Evolutionary conservation across 2,888 invertebrate genomes (phyloP).

Genomic region (Bugula neritina): DNA sequence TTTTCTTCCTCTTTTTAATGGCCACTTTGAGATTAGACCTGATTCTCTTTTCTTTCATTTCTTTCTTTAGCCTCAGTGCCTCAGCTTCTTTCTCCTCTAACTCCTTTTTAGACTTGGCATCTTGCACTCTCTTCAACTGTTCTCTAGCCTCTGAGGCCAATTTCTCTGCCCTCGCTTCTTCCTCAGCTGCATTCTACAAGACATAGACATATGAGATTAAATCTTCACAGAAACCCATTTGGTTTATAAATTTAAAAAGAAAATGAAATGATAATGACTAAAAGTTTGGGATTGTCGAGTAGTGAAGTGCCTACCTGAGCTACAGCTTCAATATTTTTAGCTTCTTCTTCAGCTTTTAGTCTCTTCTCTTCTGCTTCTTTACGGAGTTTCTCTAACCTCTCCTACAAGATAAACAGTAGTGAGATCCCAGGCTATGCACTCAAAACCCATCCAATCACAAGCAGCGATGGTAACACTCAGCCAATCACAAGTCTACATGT

Average conservation of each 20-base stretch:
- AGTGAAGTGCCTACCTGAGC: constrained; percentile 30
- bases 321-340: constrained; percentile 30
- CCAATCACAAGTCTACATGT: too few relatives aligned
- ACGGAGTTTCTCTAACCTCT: constrained; percentile 17
- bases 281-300: too few relatives aligned
- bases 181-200: constrained; percentile 29
- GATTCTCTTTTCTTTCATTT: constrained; percentile 38
- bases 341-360: constrained; percentile 30
- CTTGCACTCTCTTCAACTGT: constrained; percentile 34
- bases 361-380: constrained; percentile 31
- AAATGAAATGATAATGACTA: too few relatives aligned
- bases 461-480: neutral
- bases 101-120: constrained; percentile 37
- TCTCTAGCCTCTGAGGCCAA: constrained; percentile 31
- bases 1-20: constrained; percentile 42
- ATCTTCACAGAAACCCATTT: neutral
- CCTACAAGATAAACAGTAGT: constrained; percentile 17
- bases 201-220: neutral
- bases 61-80: constrained; percentile 30
- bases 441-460: too few relatives aligned
- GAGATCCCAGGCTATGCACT: too few relatives aligned
- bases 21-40: constrained; percentile 46
- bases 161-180: constrained; percentile 31
- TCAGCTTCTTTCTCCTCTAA: constrained; percentile 34
- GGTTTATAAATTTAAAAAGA: too few relatives aligned